Conservation (phyloP, 2,113 vertebrate species). For the Sphaerodactylus townsendi region DNA sequence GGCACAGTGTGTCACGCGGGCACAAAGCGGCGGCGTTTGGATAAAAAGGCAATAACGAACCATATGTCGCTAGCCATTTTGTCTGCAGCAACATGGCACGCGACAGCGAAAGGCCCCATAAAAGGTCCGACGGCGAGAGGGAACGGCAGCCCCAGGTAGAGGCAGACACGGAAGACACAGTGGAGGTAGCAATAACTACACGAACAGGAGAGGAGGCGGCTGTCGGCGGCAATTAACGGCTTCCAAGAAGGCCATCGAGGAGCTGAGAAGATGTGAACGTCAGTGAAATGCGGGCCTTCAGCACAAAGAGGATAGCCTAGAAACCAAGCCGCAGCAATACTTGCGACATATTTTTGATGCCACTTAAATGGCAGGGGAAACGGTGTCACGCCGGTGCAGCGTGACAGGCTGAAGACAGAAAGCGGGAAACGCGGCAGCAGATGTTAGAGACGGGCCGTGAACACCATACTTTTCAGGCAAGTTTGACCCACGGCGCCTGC, state of each 20-base stretch:
- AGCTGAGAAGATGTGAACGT: conserved; percentile 11
- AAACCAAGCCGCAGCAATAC: conserved; percentile 9
- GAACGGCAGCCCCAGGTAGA: conserved; percentile 58
- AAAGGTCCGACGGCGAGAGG: conserved; percentile 51
- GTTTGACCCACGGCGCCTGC: conserved; percentile 31
- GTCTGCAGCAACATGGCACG: conserved; percentile 49
- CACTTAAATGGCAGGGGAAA: conserved; percentile 67
- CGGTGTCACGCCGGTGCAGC: conserved; percentile 46
- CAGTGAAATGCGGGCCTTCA: background rate
- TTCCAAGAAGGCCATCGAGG: conserved; percentile 34
- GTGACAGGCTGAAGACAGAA: conserved; percentile 50
- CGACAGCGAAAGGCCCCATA: conserved; percentile 40
- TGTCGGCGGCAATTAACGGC: background rate
- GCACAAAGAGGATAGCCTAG: conserved; percentile 20
- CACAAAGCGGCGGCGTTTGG: conserved; percentile 70
- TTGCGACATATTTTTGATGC: conserved; percentile 59
- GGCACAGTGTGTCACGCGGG: conserved; percentile 69
- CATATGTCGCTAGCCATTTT: conserved; percentile 69
- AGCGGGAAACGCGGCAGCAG: conserved; percentile 54
- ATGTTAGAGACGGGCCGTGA: conserved; percentile 41
- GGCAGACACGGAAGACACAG: conserved; percentile 13
- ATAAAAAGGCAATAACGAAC: conserved; percentile 69
- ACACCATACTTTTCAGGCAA: conserved; percentile 43
- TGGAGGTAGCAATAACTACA: conserved; percentile 28
- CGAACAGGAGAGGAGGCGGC: conserved; percentile 3